Evolutionary conservation across 2,797 vertebrate species (phyloP).

Genomic region (Emys orbicularis): DNA sequence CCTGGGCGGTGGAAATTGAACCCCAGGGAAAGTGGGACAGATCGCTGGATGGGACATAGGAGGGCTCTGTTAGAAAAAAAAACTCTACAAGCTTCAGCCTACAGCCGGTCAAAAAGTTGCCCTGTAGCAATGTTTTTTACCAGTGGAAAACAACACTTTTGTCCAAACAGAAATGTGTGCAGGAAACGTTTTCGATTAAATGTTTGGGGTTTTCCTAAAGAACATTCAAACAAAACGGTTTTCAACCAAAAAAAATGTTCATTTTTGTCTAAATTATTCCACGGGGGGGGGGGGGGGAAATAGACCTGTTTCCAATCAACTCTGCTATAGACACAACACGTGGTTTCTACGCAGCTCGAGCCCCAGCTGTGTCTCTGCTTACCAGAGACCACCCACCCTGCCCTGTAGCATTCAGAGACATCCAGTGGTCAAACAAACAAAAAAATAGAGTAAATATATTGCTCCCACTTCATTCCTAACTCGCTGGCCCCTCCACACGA

Average conservation of each 20-base stretch:
- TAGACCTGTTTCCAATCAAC: not conserved
- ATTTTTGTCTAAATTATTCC: not conserved
- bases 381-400: not conserved
- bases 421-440: not conserved
- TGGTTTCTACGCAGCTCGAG: not conserved
- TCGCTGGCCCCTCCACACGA: not conserved
- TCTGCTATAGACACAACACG: rapidly evolving
- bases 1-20: rapidly evolving
- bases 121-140: not conserved
- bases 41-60: rapidly evolving
- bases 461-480: not conserved
- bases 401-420: not conserved
- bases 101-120: not conserved
- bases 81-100: not conserved
- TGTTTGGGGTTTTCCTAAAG: not conserved
- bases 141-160: not conserved
- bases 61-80: not conserved
- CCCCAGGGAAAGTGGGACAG: rapidly evolving
- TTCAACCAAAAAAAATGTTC: not conserved
- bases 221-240: not conserved
- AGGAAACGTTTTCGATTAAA: not conserved
- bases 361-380: not conserved
- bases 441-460: not conserved
- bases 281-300: not conserved
- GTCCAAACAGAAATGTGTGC: not conserved